phyloP scores from a whole-genome alignment of 2,888 invertebrate species.

The Alloscopus bannaensis region DNA sequence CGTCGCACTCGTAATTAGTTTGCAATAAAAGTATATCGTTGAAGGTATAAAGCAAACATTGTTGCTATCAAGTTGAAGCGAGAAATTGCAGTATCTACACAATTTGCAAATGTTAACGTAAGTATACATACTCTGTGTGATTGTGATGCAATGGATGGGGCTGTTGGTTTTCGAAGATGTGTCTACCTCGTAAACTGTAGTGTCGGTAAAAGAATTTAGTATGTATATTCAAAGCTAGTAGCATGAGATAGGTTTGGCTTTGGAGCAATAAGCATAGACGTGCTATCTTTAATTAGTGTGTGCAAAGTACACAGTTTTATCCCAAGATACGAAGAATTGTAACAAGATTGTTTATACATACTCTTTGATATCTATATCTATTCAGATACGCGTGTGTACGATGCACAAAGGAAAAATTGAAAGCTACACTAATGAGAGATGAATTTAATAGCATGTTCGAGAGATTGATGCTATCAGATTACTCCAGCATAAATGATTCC shows the following conservation, averaged over 20 bases:
- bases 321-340: background rate
- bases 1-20: background rate
- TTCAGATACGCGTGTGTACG: too few species aligned
- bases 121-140: too few species aligned
- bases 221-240: background rate
- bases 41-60: background rate
- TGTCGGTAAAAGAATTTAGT: background rate
- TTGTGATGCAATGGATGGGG: slow-evolving; percentile 1
- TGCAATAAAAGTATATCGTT: background rate
- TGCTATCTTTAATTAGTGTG: background rate
- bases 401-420: too few species aligned
- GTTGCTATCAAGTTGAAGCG: background rate
- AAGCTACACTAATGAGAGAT: too few species aligned
- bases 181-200: too few species aligned
- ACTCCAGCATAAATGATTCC: too few species aligned
- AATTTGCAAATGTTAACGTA: too few species aligned
- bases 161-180: background rate
- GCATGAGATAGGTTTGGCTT: background rate
- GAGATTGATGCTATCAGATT: too few species aligned
- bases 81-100: too few species aligned
- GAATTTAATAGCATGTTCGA: too few species aligned
- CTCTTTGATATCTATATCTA: too few species aligned
- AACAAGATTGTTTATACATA: too few species aligned
- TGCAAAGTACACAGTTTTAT: background rate
- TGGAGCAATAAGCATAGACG: background rate